Evolutionary conservation across 2,888 invertebrate species (phyloP).

Genomic region (Tipula helvola): DNA sequence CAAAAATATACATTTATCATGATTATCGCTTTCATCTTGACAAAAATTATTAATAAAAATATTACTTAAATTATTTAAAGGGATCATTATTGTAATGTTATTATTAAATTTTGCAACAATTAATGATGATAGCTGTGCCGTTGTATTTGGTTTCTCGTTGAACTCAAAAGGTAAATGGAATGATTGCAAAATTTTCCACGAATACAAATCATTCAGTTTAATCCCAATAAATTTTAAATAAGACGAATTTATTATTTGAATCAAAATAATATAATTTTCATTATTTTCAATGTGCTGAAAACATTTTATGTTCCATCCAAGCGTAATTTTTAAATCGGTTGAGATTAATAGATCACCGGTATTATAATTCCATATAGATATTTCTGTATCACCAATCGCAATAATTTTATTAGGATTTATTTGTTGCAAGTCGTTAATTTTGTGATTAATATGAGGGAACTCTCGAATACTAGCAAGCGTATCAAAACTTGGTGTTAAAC

Average conservation of each 20-base stretch:
- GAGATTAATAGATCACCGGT: conserved; percentile 33
- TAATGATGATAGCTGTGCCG: background rate
- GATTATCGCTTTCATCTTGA: background rate
- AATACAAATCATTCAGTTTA: background rate
- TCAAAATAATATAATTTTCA: background rate
- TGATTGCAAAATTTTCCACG: conserved; percentile 7
- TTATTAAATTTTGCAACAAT: background rate
- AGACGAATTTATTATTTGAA: background rate
- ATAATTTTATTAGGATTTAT: conserved; percentile 28
- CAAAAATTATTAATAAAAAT: background rate
- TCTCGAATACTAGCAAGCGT: conserved; percentile 33
- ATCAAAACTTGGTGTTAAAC: conserved; percentile 30
- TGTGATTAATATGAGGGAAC: conserved; percentile 30
- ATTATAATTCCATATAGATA: conserved; percentile 34
- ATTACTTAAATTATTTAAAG: background rate
- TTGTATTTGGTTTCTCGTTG: background rate
- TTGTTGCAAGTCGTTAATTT: conserved; percentile 28
- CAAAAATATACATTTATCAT: background rate
- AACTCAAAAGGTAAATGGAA: background rate
- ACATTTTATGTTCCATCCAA: conserved; percentile 25
- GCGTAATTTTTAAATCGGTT: conserved; percentile 27
- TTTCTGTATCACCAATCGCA: conserved; percentile 29
- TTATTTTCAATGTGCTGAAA: background rate
- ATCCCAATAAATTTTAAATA: background rate
- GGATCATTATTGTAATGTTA: background rate